Base-by-base conservation (phyloP, 2,888 invertebrate species). In the Netelia fuscicornis region DNA sequence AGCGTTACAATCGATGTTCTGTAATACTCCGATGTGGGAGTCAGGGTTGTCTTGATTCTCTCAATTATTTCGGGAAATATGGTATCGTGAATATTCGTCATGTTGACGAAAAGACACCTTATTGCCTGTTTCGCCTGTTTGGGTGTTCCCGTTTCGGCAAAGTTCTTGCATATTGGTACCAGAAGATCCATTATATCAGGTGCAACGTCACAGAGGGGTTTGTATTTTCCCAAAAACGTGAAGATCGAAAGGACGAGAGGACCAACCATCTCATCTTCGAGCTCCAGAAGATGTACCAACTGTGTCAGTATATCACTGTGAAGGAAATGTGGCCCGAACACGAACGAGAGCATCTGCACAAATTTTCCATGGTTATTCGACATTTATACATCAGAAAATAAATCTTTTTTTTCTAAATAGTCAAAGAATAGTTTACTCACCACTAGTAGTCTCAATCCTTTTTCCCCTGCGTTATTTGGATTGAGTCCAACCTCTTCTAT, bases 71-170 rank as follows among this genome's bases (percentile, higher is more conserved):
- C 97, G 1, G 97, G 96, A 94, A 98, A 98, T 88, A 98, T 96
- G 77, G 96, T 95, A 89, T 97, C 97, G 91, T 96, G 96, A 90
- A 96, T 94, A 74, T 94, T 94, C 9, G 95, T 95, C 94, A 97
- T 97, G 94, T 98, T 98, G 67, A 97, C 97, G 93, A 96, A 97
- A 76, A 99, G 96, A 94, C 99, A 99, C 88, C 98, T 96, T 84
- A 99, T 97, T 2, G 99, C 98, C 91, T 99, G 98, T 94, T 99
- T 99, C 6, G 99, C 98, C 94, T 99, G 99, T 94, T 98, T 98
- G 0, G 98, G 97, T 2, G 98, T 97, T 11, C 99, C 99, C 62
- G 96, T 96, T 90, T 97, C 96, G 0, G 98, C 97, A 92, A 98
- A 97, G 76, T 97, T 97, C 92, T 98, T 97, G 93, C 99, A 98